Base-by-base conservation (phyloP, 2,888 invertebrate species). In the Mallateleia sp. region DNA sequence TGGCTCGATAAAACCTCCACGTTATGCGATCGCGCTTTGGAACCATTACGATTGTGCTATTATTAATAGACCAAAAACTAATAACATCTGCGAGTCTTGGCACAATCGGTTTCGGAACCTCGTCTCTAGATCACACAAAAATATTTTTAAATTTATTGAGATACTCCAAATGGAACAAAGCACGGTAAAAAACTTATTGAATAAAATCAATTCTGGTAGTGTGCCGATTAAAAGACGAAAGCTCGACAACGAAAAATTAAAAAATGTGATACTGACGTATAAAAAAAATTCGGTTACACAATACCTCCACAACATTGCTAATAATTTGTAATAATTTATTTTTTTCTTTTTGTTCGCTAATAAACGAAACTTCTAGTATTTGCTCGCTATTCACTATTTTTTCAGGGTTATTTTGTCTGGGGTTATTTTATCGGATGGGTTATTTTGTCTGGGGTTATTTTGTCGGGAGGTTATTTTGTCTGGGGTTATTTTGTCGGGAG, bases 61-160 rank as follows among this genome's bases (percentile, higher is more conserved):
- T n/a, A 24, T 11, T 18, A 15, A 54, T 11, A 24, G 22, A 54
- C 54, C 54, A 14, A 54, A 22, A 54, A 54, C 54, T 11, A 54
- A 24, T 11, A 54, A 54, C 24, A 24, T 54, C 22, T 52, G 52
- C 52, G 52, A 52, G 52, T 18, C 22, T 18, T 52, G 52, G 52
- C 52, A 52, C 22, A 18, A 52, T 22, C 20, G 52, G 7, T 52
- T 52, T 52, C 22, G 7, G 20, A 6, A 22, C 22, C 22, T 52
- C 8, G 14, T 52, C 20, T 22, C 20, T 6, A 20, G 22, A 14
- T 18, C 20, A 9, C 52, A 52, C 14, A 24, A 18, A 22, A 52
- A 52, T 22, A 18, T 52, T 22, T 52, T 52, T 14, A 52, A 52
- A 14, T 52, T 52, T n/a, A 4, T 22, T 24, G 22, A 52, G 8